Base-by-base conservation (phyloP, 2,113 vertebrate species). In the Oncorhynchus mykiss region DNA sequence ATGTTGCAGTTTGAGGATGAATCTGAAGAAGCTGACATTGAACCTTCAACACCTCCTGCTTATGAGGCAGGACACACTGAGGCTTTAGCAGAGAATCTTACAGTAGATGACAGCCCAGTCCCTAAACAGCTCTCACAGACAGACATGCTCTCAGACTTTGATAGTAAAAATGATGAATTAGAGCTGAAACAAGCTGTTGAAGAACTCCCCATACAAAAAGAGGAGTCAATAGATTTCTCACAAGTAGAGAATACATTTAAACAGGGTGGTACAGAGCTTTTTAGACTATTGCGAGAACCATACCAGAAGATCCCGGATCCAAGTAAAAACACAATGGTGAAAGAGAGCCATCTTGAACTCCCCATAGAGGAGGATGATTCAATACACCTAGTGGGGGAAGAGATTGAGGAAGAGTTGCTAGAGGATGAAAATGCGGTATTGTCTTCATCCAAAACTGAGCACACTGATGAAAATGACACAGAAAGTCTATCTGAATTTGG, bases 381-480 rank as follows among this genome's bases (percentile, higher is more conserved):
- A 5, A n/a, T 59, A 59, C 4, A 59, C 18, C 12, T 67, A 25
- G 51, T 20, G 0, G 71, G 81, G 5, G 82, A 84, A 0, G 77
- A 82, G 2, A 78, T 86, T 0, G 91, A 94, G 65, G 91, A 94
- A 67, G 91, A 91, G 62, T 88, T 97, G 0, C 87, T 99, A 64
- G 96, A 97, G 86, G 98, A 99, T 89, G 97, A 99, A 90, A 99
- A 98, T 49, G 97, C 96, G 48, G 3, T 65, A 68, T 87, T 86
- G 22, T 74, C 74, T 57, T 25, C 70, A 0, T 92, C n/a, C 39
- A 31, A 31, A 31, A 5, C 31, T 31, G 31, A 31, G 31, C 5
- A 31, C 31, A 45, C 72, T 1, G 60, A 76, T 70, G 60, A 12
- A 54, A 24, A 0, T 25, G 49, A 72, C 49, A 39, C 31, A 54